A percentile compares a stretch with the other conserved stretches of the same genome.
Evolutionary conservation across 2,888 invertebrate genomes (phyloP).

Genomic region (Trissolcus brochymenae): DNA sequence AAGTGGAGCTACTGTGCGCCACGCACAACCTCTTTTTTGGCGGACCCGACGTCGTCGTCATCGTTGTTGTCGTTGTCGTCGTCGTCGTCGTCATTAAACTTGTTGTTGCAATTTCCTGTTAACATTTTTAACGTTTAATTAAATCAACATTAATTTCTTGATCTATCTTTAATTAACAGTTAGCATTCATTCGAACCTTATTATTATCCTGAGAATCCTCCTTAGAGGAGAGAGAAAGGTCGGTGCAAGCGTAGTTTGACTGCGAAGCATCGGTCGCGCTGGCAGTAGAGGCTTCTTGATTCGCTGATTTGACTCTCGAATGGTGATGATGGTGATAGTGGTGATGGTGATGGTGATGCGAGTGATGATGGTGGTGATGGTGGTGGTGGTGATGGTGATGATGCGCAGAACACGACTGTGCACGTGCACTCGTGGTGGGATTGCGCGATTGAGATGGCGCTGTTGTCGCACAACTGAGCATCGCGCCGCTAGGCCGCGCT

Average conservation of each 20-base stretch:
- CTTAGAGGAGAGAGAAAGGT: slow-evolving; percentile 11
- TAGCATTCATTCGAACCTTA: slow-evolving; percentile 3
- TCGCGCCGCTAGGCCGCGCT: neutral
- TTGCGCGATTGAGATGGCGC: neutral
- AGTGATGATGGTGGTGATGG: slow-evolving; percentile 63
- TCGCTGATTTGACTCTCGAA: neutral
- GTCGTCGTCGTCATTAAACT: slow-evolving; percentile 3
- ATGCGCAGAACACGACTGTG: neutral
- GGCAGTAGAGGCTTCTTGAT: slow-evolving; percentile 20
- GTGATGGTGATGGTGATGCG: slow-evolving; percentile 63
- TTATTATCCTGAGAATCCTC: slow-evolving; percentile 38
- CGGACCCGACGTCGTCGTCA: slow-evolving; percentile 50
- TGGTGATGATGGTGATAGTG: slow-evolving; percentile 66
- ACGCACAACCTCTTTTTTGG: slow-evolving; percentile 70
- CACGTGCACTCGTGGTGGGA: neutral
- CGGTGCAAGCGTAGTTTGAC: slow-evolving; percentile 5
- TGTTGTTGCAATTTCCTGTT: slow-evolving; percentile 51
- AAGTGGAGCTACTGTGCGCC: slow-evolving; percentile 61
- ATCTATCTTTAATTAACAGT: too few relatives aligned
- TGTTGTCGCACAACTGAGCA: neutral
- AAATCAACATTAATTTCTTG: too few relatives aligned
- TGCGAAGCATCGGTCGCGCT: slow-evolving; percentile 33
- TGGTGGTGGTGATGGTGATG: slow-evolving; percentile 64
- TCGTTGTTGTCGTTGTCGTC: slow-evolving; percentile 2
- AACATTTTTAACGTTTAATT: neutral